phyloP scores from a whole-genome alignment of 2,888 invertebrate genomes.

The Drosophila mayaguana region DNA sequence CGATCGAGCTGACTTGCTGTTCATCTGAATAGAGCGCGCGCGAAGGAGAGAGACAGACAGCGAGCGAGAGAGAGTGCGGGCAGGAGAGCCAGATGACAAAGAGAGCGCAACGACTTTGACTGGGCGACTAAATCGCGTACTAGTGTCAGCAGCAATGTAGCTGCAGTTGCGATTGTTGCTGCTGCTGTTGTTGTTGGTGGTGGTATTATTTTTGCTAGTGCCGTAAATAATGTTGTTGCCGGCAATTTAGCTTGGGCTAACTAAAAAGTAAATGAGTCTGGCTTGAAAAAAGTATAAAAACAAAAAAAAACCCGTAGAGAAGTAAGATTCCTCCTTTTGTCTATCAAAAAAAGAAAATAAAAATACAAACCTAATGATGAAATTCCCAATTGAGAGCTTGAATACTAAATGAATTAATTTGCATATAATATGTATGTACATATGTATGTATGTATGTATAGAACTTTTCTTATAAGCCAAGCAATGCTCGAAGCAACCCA shows the following conservation, averaged over 20 bases:
- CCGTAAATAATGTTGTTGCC: slow-evolving; percentile 12
- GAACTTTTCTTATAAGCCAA: no score
- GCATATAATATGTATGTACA: no score
- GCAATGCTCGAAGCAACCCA: no score
- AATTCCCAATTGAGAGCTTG: background rate
- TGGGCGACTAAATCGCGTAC: slow-evolving; percentile 24
- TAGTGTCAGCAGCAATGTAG: slow-evolving; percentile 29
- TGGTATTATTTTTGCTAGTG: slow-evolving; percentile 21
- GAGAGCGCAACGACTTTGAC: slow-evolving; percentile 52
- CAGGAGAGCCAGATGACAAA: slow-evolving; percentile 21
- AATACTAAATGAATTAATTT: background rate
- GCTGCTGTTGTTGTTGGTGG: slow-evolving; percentile 10
- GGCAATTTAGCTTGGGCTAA: slow-evolving; percentile 25
- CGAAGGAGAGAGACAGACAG: background rate
- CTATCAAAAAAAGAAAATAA: background rate
- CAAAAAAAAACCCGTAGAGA: background rate
- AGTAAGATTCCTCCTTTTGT: background rate
- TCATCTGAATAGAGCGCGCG: slow-evolving; percentile 19
- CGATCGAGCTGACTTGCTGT: slow-evolving; percentile 22
- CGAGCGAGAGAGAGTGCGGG: background rate
- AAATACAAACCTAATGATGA: background rate
- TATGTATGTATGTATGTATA: no score
- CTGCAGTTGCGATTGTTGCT: slow-evolving; percentile 8
- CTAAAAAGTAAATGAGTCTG: background rate
- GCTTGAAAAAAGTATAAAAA: background rate